phyloP scores from a whole-genome alignment of 1,140 invertebrate genomes.

The Harpegnathos saltator region DNA sequence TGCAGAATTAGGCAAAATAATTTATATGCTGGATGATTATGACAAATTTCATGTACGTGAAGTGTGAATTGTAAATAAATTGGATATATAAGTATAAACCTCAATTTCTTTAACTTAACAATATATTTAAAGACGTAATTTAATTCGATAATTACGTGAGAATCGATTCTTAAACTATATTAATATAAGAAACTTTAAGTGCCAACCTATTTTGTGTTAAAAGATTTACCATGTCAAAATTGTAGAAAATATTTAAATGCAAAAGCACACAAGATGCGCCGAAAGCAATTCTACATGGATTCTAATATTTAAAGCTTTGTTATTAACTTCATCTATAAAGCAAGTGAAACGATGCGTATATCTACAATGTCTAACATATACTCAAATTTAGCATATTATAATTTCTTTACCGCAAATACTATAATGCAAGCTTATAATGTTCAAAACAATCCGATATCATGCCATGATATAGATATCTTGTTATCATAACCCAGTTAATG shows the following conservation, averaged over 20 bases:
- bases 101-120: slow-evolving; percentile 31
- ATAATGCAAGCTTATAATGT: slow-evolving; percentile 9
- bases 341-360: slow-evolving; percentile 29
- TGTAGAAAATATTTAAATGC: slow-evolving; percentile 36
- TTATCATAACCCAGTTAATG: not conserved
- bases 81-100: not conserved
- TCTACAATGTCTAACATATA: not conserved
- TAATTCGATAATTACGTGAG: slow-evolving; percentile 8
- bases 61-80: slow-evolving; percentile 6
- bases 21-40: slow-evolving; percentile 8
- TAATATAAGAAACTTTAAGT: slow-evolving; percentile 23
- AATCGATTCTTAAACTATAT: slow-evolving; percentile 10
- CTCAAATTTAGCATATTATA: not conserved
- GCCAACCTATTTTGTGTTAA: slow-evolving; percentile 10
- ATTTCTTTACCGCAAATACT: slow-evolving; percentile 21
- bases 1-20: slow-evolving; percentile 31
- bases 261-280: slow-evolving; percentile 28
- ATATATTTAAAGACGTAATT: slow-evolving; percentile 32
- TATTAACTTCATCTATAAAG: slow-evolving; percentile 14
- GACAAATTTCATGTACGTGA: not conserved
- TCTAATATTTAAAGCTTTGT: slow-evolving; percentile 16
- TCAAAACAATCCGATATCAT: slow-evolving; percentile 9
- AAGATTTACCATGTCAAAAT: not conserved
- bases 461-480: not conserved
- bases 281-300: slow-evolving; percentile 10